These are phyloP conservation scores for Whitmania pigra DNA, from an alignment of 1,140 invertebrate species.

Conservation along the genomic window DNA sequence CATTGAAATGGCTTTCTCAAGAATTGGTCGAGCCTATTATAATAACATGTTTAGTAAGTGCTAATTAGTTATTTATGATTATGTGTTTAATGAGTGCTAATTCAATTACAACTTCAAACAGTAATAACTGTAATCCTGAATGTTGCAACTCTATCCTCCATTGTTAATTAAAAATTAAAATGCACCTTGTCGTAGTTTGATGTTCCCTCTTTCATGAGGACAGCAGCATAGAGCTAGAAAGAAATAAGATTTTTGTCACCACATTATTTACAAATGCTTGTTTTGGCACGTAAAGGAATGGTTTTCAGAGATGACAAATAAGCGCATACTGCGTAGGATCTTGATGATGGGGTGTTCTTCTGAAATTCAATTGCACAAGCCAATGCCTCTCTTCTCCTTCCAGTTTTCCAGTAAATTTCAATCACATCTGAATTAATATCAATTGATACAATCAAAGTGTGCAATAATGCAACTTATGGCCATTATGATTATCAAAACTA, in stretches of 20 bases:
- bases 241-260: no score
- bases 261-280: no score
- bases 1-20: conserved; percentile 2
- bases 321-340: background rate
- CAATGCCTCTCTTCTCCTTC: background rate
- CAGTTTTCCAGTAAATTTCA: conserved; percentile 7
- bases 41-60: no score
- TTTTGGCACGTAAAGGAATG: no score
- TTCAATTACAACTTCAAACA: background rate
- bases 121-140: background rate
- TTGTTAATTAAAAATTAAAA: background rate
- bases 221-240: no score
- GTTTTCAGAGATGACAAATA: background rate
- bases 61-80: background rate
- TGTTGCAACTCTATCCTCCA: background rate
- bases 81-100: no score
- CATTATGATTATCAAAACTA: no score
- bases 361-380: conserved; percentile 8
- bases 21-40: background rate
- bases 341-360: background rate
- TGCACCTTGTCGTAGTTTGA: no score
- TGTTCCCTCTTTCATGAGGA: no score
- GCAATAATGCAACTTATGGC: no score
- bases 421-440: background rate
- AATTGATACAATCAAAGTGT: no score